phyloP scores from a whole-genome alignment of 2,797 vertebrate species.

The Orestias chungarensis region DNA sequence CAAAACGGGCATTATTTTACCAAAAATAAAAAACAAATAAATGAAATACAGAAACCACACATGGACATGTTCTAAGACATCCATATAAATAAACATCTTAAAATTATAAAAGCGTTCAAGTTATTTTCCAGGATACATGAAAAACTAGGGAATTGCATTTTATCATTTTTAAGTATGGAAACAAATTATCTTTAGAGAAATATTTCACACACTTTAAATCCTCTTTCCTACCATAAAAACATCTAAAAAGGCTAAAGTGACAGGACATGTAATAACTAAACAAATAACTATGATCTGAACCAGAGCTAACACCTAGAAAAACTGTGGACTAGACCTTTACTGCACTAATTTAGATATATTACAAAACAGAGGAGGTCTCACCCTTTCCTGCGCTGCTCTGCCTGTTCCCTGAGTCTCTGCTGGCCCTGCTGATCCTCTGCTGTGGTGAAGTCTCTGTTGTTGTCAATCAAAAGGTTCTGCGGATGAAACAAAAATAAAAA shows the following conservation, averaged over 20 bases:
- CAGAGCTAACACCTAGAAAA: background rate
- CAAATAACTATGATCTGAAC: background rate
- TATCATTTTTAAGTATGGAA: background rate
- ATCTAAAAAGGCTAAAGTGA: background rate
- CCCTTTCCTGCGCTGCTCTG: conserved; percentile 73
- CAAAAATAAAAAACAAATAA: background rate
- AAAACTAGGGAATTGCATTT: background rate
- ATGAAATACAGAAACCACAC: background rate
- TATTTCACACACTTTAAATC: no score
- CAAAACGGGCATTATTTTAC: background rate
- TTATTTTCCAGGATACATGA: background rate
- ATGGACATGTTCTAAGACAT: background rate
- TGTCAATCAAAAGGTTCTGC: conserved; percentile 82
- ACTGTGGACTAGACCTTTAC: background rate
- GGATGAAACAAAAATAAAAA: background rate
- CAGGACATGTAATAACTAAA: background rate
- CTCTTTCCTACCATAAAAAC: no score
- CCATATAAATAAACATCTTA: background rate
- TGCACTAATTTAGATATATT: background rate
- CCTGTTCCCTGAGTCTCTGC: conserved; percentile 73
- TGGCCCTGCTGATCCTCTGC: conserved; percentile 74
- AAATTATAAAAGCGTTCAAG: background rate
- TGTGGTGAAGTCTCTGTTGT: conserved; percentile 77
- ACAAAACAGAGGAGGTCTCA: conserved; percentile 34
- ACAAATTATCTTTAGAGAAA: no score